phyloP scores from a whole-genome alignment of 2,797 vertebrate genomes.

The Pyrocephalus nanus region DNA sequence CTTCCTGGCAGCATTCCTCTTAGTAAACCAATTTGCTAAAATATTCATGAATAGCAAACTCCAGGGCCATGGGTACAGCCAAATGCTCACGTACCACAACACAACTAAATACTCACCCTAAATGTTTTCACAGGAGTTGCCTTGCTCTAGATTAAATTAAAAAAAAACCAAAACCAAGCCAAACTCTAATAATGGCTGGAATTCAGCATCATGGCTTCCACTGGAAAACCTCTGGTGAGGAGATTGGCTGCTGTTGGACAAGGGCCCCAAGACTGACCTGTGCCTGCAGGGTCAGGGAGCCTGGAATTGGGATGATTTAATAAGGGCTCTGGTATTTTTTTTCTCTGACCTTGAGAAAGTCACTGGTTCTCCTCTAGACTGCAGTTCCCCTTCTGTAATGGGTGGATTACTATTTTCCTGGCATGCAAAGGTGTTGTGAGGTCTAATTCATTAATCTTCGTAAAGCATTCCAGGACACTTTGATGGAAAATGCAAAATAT shows the following conservation, averaged over 20 bases:
- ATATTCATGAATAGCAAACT: constrained; percentile 43
- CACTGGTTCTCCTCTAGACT: not conserved
- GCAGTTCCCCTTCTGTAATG: not conserved
- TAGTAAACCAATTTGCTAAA: constrained; percentile 54
- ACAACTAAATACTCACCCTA: not conserved
- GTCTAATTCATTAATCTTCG: constrained; percentile 14
- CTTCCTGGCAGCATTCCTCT: constrained; percentile 33
- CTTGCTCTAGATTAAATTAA: not conserved
- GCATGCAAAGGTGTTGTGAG: not conserved
- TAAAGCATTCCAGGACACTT: not conserved
- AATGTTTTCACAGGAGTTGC: not conserved
- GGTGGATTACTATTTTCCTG: not conserved
- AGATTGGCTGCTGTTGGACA: not conserved
- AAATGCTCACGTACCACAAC: not conserved
- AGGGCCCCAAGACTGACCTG: accelerated
- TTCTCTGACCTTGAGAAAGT: not conserved
- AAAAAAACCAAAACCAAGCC: not conserved
- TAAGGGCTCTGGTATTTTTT: not conserved
- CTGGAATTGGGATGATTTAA: not conserved
- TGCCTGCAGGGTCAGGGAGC: accelerated
- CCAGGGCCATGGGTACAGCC: not conserved
- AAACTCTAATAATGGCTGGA: not conserved
- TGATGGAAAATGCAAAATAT: constrained; percentile 30
- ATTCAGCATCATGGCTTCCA: not conserved
- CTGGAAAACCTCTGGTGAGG: not conserved